phyloP scores from a whole-genome alignment of 1,140 invertebrate genomes.

The Drosophila equinoxialis region DNA sequence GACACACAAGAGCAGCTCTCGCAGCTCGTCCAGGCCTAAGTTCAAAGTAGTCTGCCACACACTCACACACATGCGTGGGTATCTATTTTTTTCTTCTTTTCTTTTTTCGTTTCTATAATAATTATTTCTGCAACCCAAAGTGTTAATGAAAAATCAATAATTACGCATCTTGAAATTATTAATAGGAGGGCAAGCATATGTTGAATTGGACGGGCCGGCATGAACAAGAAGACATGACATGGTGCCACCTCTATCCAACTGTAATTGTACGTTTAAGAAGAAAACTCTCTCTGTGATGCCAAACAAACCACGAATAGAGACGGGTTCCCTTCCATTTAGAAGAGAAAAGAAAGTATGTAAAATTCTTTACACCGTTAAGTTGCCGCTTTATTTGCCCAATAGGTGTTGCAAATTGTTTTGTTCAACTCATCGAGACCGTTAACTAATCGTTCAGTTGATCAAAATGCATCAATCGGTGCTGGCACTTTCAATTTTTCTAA shows the following conservation, averaged over 20 bases:
- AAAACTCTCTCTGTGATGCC: background rate
- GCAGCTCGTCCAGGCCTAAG: slow-evolving; percentile 53
- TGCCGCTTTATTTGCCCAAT: background rate
- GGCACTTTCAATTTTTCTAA: background rate
- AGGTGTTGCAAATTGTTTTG: background rate
- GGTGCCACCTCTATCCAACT: background rate
- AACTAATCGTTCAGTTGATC: background rate
- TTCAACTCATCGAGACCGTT: background rate
- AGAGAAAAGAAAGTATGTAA: too few species aligned
- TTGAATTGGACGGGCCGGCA: background rate
- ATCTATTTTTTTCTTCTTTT: slow-evolving; percentile 35
- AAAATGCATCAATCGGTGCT: background rate
- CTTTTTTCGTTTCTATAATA: slow-evolving; percentile 30
- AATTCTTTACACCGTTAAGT: background rate
- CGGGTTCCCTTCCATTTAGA: too few species aligned
- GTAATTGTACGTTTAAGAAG: background rate
- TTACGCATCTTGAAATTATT: slow-evolving; percentile 82
- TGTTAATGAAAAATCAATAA: slow-evolving; percentile 82
- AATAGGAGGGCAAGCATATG: slow-evolving; percentile 51
- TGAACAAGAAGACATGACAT: background rate
- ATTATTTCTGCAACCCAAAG: slow-evolving; percentile 57
- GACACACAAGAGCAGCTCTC: background rate
- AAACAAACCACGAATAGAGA: background rate
- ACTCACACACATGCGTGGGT: slow-evolving; percentile 55
- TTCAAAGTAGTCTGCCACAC: slow-evolving; percentile 62